Evolutionary conservation across 2,113 vertebrate species (phyloP), one percentile per base, ranked within the genome.

Genomic region (Salvator merianae): DNA sequence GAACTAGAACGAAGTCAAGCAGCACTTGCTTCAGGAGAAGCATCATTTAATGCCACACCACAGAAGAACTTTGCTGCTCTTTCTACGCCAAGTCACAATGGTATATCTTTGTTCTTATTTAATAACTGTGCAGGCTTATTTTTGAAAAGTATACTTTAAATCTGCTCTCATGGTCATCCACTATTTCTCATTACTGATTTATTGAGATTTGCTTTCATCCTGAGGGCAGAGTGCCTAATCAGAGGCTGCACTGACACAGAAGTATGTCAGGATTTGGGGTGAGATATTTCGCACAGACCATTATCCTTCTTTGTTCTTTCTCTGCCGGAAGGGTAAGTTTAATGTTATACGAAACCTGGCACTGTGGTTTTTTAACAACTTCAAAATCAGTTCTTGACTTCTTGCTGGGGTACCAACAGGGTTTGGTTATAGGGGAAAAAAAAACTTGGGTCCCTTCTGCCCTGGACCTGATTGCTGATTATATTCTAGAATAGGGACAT

Each of bases 1-100:
- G 98, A 98, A 73, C 87, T 97, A 84, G 98, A 98, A 89, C 96
- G 95, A 91, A 97, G 94, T 80, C 97, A 97, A 63, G 93, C 95
- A 28, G 91, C 90, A 0, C 40, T 77, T 0, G 85, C 81, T 73
- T 36, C 88, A 62, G 94, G 89, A 87, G 97, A 98, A 3, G 66
- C 89, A 32, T 97, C 97, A 4, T 75, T 93, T 0, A 95, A 90
- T 81, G 88, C 38, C 3, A 97, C 97, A 9, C 97, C 97, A 59
- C 97, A 98, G 85, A 97, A 96, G 87, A 91, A 82, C 55, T 96
- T 95, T 81, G 36, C 91, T 72, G 89, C 92, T 59, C 91, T 97
- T 34, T 90, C 95, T 32, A 96, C 96, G 12, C 93, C 95, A 30
- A 89, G 87, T 89, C 94, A 92, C 1, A 95, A 94, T 16, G 97